Conservation (phyloP, 2,888 invertebrate genomes). For the Hyalella azteca region DNA sequence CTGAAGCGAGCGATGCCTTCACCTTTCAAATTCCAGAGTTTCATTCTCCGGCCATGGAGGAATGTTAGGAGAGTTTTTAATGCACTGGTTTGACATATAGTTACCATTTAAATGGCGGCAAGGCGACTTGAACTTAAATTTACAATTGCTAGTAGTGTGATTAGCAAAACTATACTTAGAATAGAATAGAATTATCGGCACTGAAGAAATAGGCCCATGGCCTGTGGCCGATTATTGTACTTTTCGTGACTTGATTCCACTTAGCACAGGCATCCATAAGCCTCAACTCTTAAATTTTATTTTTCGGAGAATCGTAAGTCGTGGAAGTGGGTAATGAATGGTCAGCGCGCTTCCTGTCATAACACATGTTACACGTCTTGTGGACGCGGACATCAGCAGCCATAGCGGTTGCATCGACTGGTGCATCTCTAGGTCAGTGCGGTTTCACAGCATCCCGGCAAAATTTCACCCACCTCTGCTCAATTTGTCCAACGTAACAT, state of each 20-base stretch:
- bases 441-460: no score
- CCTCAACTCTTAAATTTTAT: background rate
- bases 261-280: background rate
- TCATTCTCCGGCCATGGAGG: background rate
- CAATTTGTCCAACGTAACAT: no score
- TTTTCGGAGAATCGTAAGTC: background rate
- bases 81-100: background rate
- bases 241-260: no score
- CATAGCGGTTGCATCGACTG: no score
- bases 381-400: no score
- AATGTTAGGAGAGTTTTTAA: background rate
- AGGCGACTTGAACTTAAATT: background rate
- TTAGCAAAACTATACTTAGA: background rate
- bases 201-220: no score
- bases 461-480: no score
- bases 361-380: background rate
- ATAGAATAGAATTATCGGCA: no score
- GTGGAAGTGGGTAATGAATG: background rate
- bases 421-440: no score
- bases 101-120: background rate
- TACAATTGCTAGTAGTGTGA: background rate
- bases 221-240: no score
- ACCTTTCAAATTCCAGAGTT: no score
- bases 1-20: no score
- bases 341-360: background rate